Evolutionary conservation across 2,888 invertebrate species (phyloP).

Genomic region (Sthenelais limicola): DNA sequence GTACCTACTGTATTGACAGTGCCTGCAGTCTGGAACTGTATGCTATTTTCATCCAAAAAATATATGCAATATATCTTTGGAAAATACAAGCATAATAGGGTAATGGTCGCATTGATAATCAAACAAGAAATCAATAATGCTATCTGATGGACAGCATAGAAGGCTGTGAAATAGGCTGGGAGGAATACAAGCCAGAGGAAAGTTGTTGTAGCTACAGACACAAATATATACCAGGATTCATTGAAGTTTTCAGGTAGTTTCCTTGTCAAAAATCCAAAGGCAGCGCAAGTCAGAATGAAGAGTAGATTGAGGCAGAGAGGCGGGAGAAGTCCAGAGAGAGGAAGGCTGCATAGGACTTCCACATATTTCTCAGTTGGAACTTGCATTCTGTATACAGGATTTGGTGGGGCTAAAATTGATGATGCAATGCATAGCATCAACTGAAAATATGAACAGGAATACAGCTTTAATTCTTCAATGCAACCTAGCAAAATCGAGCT

Average conservation of each 20-base stretch:
- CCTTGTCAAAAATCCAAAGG: conserved; percentile 47
- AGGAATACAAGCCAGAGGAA: conserved; percentile 50
- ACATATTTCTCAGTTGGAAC: conserved; percentile 55
- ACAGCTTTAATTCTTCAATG: too few relatives aligned
- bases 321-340: conserved; percentile 53
- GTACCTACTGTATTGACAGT: neutral
- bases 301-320: conserved; percentile 53
- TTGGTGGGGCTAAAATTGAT: neutral
- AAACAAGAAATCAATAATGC: conserved; percentile 17
- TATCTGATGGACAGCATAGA: conserved; percentile 45
- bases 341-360: conserved; percentile 57
- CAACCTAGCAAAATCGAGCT: too few relatives aligned
- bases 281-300: conserved; percentile 45
- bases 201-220: conserved; percentile 48
- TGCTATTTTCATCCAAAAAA: conserved; percentile 6
- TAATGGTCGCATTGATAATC: conserved; percentile 16
- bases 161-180: conserved; percentile 48
- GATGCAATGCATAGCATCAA: neutral
- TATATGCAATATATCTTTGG: conserved; percentile 29
- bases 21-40: conserved; percentile 14
- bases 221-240: conserved; percentile 51
- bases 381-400: neutral
- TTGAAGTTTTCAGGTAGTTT: conserved; percentile 52
- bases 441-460: conserved; percentile 5
- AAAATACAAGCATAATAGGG: conserved; percentile 9